These are phyloP conservation scores for Melieria omissa DNA, from an alignment of 2,888 invertebrate species.

Conservation along the genomic window DNA sequence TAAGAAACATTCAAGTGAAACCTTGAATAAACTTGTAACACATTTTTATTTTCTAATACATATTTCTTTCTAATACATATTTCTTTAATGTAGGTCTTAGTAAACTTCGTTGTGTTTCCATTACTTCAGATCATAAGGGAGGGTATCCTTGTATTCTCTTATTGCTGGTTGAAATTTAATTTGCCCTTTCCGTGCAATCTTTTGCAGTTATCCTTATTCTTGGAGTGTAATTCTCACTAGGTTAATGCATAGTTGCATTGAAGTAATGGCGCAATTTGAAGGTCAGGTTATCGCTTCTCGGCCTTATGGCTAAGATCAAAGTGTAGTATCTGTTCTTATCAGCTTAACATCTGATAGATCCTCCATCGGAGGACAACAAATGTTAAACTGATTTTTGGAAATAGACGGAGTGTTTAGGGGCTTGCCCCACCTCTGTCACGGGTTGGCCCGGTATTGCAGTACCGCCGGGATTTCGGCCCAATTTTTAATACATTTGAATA, in stretches of 20 bases:
- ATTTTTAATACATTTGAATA: constrained; percentile 34
- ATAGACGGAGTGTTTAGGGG: constrained; percentile 41
- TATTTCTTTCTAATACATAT: too few relatives aligned
- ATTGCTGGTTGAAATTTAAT: too few relatives aligned
- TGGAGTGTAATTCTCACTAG: constrained; percentile 13
- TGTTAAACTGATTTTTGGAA: constrained; percentile 46
- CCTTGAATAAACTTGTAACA: too few relatives aligned
- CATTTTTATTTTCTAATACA: too few relatives aligned
- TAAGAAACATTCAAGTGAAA: too few relatives aligned
- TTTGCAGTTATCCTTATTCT: neutral
- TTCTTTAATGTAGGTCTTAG: too few relatives aligned
- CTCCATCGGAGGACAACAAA: constrained; percentile 61
- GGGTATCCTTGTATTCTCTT: too few relatives aligned
- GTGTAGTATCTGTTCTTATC: constrained; percentile 77
- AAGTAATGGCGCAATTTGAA: neutral
- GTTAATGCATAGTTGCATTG: neutral
- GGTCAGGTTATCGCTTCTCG: constrained; percentile 61
- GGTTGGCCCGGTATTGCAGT: constrained; percentile 72
- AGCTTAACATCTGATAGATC: constrained; percentile 77
- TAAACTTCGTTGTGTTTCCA: too few relatives aligned
- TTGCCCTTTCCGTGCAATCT: too few relatives aligned
- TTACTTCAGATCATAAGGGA: too few relatives aligned
- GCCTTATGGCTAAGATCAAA: constrained; percentile 73
- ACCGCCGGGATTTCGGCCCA: constrained; percentile 46
- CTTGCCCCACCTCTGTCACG: constrained; percentile 68